These are phyloP conservation scores for Eupsilia transversa DNA, from an alignment of 2,888 invertebrate genomes.

Conservation along the genomic window DNA sequence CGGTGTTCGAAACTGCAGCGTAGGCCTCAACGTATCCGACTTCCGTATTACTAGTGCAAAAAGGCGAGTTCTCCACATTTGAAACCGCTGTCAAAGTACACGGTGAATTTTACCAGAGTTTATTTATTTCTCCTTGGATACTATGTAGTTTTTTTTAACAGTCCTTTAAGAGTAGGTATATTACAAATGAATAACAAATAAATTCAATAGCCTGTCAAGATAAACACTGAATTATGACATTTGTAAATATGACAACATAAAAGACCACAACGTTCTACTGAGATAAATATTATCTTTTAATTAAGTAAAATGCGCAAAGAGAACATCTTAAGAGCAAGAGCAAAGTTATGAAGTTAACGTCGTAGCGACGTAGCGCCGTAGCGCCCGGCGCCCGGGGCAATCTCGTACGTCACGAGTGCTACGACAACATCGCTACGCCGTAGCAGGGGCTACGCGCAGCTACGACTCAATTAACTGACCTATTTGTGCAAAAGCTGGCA, in stretches of 20 bases:
- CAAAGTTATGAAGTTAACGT: constrained; percentile 29
- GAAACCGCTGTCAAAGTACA: no score
- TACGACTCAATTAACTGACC: constrained; percentile 41
- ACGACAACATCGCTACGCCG: constrained; percentile 45
- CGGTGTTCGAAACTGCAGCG: no score
- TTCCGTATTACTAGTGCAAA: no score
- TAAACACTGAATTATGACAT: not conserved
- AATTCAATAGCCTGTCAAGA: no score
- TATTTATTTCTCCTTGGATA: no score
- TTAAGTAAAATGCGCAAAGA: constrained; percentile 26
- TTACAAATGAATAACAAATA: no score
- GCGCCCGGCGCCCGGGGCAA: constrained; percentile 20
- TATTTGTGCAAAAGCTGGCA: constrained; percentile 36
- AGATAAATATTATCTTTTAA: constrained; percentile 26
- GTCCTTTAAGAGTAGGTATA: no score
- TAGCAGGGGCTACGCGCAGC: constrained; percentile 15
- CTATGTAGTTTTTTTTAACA: no score
- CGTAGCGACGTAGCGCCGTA: constrained; percentile 9
- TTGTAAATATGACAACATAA: not conserved
- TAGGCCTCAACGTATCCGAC: no score
- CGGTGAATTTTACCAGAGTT: no score
- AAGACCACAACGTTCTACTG: not conserved
- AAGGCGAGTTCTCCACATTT: no score
- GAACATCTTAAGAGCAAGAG: constrained; percentile 26
- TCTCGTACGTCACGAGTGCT: constrained; percentile 41